A percentile compares a stretch with the other conserved stretches of the same genome.
Evolutionary conservation across 2,888 invertebrate genomes (phyloP).

Genomic region (Rambutsinella grinnellia): DNA sequence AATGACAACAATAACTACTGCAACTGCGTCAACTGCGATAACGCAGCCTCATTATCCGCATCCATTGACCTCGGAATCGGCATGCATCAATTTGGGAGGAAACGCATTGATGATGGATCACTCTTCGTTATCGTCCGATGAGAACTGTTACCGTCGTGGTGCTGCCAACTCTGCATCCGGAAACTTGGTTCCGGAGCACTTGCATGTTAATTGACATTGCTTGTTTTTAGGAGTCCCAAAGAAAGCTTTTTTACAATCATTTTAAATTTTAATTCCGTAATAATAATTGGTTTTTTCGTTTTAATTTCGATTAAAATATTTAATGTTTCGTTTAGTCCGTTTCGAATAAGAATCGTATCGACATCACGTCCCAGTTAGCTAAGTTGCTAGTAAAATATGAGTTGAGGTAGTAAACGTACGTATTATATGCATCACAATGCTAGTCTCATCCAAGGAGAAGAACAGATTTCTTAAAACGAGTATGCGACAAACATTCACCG

Average conservation of each 20-base stretch:
- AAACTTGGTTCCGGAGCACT: constrained; percentile 7
- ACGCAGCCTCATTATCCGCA: background rate
- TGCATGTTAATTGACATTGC: constrained; percentile 27
- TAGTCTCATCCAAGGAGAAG: constrained; percentile 15
- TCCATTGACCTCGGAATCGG: constrained; percentile 38
- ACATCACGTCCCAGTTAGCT: too few species aligned
- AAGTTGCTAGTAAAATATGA: background rate
- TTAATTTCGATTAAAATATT: too few species aligned
- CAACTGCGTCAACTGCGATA: constrained; percentile 34
- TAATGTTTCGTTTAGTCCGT: too few species aligned
- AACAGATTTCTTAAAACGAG: background rate
- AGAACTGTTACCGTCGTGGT: background rate
- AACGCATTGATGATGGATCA: constrained; percentile 10
- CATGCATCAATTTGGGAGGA: constrained; percentile 22
- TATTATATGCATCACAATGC: constrained; percentile 21
- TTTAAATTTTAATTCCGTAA: too few species aligned
- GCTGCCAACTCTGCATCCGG: constrained; percentile 9
- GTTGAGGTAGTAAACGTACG: background rate
- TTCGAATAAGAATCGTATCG: too few species aligned
- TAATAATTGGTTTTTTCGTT: too few species aligned
- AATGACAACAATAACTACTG: constrained; percentile 57
- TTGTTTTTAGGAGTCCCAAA: background rate
- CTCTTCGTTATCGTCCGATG: constrained; percentile 3
- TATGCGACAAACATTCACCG: background rate
- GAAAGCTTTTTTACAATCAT: background rate